Percentiles rank a stretch among this genome's conserved stretches.
phyloP scores from a whole-genome alignment of 2,888 invertebrate genomes.

The Catocala fraxini region DNA sequence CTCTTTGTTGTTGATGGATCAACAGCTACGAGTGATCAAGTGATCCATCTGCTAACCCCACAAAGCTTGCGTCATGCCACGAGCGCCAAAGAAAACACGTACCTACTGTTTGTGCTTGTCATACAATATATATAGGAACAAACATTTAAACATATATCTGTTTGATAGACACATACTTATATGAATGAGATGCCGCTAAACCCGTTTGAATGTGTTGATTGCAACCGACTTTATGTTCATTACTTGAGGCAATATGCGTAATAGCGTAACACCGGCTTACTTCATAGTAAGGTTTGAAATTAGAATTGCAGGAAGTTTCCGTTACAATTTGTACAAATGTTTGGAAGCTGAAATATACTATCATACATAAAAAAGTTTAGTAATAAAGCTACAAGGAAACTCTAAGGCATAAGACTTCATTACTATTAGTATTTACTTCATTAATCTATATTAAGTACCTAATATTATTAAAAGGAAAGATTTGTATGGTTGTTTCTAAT shows the following conservation, averaged over 20 bases:
- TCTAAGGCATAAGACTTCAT: no score
- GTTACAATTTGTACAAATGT: neutral
- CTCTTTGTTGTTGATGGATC: neutral
- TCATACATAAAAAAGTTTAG: no score
- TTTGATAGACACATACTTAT: neutral
- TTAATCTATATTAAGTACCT: no score
- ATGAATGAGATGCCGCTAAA: no score
- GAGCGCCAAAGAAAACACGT: conserved; percentile 2
- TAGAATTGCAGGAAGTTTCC: neutral
- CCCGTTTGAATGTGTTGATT: neutral
- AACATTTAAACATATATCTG: conserved; percentile 2
- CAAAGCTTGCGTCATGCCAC: conserved; percentile 2
- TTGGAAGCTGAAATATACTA: neutral
- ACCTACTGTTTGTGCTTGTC: neutral
- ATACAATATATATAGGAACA: neutral
- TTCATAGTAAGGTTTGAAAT: neutral
- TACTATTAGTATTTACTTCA: no score
- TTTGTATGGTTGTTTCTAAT: no score
- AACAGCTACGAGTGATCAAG: no score
- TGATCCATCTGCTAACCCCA: neutral
- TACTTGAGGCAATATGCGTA: no score
- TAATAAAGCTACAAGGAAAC: no score
- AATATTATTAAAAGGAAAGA: no score
- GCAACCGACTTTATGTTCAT: no score
- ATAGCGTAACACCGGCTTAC: no score